Evolutionary conservation across 64 coral and sea anemone genomes (phyloP), one percentile per base, ranked within the genome.

Genomic region (Platygyra sinensis): DNA sequence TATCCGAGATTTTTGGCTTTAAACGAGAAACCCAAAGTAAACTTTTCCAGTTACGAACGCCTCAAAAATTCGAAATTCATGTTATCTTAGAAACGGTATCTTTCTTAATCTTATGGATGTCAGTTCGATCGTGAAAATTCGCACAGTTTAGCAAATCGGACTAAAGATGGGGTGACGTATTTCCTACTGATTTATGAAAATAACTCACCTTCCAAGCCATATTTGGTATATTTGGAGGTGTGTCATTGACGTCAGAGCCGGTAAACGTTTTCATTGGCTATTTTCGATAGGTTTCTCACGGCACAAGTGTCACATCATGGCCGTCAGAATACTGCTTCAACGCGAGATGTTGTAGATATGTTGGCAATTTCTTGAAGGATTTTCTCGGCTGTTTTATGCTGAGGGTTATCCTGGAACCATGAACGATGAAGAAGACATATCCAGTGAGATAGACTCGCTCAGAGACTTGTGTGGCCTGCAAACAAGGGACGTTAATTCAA

Each of bases 391-490:
- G 18, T 77, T 65, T 64, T 52, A 27, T 69, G 82, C 64, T 28
- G 12, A 91, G 83, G 62, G 76, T 87, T 90, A 52, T 80, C 63
- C 74, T 69, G 76, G 69, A 91, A 99, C 73, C 79, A 99, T 96
- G 97, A 93, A 79, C 84, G 90, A 99, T 94, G 94, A 96, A 64
- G 94, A 96, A 65, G 94, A 99, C 85, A 86, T 99, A 42, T 82
- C 80, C 30, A 86, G 72, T 63, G 89, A 93, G 63, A 92, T 93
- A 78, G 88, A 91, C 31, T 80, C 91, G 36, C 82, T 95, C 51
- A 90, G 88, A 75, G 91, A 93, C 91, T 85, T 99, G 20, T 89
- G 88, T 93, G 89, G 87, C 54, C 38, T 99, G 63, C 85, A 80
- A 77, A 91, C 94, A 42, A 92, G 97, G 46, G 91, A 99, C 64